Percentiles rank a stretch among this genome's conserved stretches.
Evolutionary conservation across 2,797 vertebrate genomes (phyloP).

Genomic region (Protosalanx chinensis): DNA sequence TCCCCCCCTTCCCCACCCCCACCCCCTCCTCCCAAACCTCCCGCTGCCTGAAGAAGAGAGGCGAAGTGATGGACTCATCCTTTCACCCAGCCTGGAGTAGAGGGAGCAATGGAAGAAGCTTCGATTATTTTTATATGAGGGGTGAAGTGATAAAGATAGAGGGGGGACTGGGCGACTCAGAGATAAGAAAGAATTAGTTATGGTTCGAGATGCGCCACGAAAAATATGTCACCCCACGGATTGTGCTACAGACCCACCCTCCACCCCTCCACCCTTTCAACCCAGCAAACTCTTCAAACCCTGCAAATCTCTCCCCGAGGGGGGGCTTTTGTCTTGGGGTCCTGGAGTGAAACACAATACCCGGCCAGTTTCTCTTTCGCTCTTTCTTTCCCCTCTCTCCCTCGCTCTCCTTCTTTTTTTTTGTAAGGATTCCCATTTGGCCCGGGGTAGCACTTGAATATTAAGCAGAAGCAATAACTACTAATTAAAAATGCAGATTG

Average conservation of each 20-base stretch:
- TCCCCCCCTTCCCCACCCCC: constrained; percentile 35
- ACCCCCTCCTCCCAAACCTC: constrained; percentile 36
- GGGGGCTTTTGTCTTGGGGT: constrained; percentile 75
- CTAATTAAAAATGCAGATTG: constrained; percentile 88
- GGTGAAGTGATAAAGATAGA: constrained; percentile 47
- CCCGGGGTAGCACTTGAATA: constrained; percentile 82
- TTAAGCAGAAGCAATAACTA: constrained; percentile 85
- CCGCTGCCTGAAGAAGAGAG: constrained; percentile 58
- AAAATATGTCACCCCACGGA: constrained; percentile 71
- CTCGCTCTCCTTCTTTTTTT: constrained; percentile 51
- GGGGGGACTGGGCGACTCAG: constrained; percentile 64
- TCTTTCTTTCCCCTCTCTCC: constrained; percentile 33
- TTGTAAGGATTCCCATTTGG: constrained; percentile 81
- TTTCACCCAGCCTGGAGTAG: constrained; percentile 65
- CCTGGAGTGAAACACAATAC: constrained; percentile 83
- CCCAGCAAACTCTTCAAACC: constrained; percentile 46
- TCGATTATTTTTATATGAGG: constrained; percentile 50
- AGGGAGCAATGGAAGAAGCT: constrained; percentile 54
- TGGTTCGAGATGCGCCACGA: constrained; percentile 62
- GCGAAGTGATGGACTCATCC: constrained; percentile 60
- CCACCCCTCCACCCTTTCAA: constrained; percentile 58
- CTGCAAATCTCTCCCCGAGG: constrained; percentile 74
- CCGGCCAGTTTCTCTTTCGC: constrained; percentile 70
- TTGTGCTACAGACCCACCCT: constrained; percentile 71
- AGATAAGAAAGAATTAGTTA: constrained; percentile 68